Evolutionary conservation across 2,888 invertebrate genomes (phyloP), one percentile per base, ranked within the genome.

Genomic region (Terebella lapidaria): DNA sequence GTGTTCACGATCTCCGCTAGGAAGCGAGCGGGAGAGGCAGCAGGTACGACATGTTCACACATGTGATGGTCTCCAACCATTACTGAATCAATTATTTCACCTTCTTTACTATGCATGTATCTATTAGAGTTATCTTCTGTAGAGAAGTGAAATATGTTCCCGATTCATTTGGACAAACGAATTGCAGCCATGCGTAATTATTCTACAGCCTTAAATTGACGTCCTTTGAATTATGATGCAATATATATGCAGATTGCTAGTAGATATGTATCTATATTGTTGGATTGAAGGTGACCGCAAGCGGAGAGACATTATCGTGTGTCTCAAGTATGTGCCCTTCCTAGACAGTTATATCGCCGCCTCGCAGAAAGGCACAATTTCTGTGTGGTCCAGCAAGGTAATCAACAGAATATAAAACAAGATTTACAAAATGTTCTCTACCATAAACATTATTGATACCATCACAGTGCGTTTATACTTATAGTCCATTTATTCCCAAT

Each of bases 341-440:
- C 59, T 76, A 30, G 78, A 79, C 58, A 62, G 70, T 24, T 78
- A 76, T 56, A 66, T 79, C 15, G 70, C 74, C 2, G 74, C 74
- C n/a, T 77, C 79, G 53, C 77, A 78, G 67, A 78, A 78, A 66
- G 78, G 79, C 1, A 70, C 75, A 1, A 60, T 79, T 1, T 71
- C 74, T 22, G 64, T 77, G 1, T 79, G 78, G 78, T 71, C 71
- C 25, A 74, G 66, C 56, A 73, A 77, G 71, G 77, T 78, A 55
- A 29, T 29, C 4, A 26, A 24, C 4, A 3, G 46, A 18, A 35
- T 35, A 35, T 35, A 35, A 15, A 35, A 15, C 10, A 15, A 35
- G 10, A 35, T 35, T 15, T 55, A 35, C 22, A 10, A 53, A 24
- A 53, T 10, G n/a, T 10, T 15, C 53, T 53, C 22, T n/a, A n/a